Base-by-base conservation (phyloP, 2,797 vertebrate genomes). In the Zenarchopterus dispar region DNA sequence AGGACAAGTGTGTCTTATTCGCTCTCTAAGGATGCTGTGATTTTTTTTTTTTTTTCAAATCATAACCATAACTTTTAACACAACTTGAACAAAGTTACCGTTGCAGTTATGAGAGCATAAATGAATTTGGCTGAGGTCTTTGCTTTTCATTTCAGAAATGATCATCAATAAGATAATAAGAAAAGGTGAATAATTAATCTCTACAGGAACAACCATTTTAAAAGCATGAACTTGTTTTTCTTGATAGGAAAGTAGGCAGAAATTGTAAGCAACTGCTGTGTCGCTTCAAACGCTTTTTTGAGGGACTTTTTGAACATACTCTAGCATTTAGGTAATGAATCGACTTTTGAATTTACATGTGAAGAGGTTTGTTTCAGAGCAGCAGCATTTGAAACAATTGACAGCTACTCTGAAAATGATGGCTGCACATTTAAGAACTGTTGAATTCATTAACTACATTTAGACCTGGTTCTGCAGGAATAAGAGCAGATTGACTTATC, bases 341-440 rank as follows among this genome's bases (percentile, higher is more conserved):
- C 81, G 60, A 70, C 67, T 85, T 86, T 88, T 80, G 69, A 80
- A 75, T 90, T 87, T 85, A 26, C 69, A 62, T 75, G 41, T 85
- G 75, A 81, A 88, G 87, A 82, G 78, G 76, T 77, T 82, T 33
- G 72, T 80, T 86, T 62, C 76, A 68, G 68, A 85, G 80, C 67
- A 67, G 70, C 58, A 21, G 64, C 77, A 43, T 79, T 78, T 77
- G 51, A 75, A 68, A 70, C 82, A 78, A 76, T 62, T 83, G 67
- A 83, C 81, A 77, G 63, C 56, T 36, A 52, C 78, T 72, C 56
- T 52, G 67, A 67, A 69, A 83, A 68, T 36, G 57, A 79, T 81
- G 26, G 65, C 72, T 44, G 73, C 70, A 73, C 24, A 56, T 62
- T 56, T 49, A 21, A n/a, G 18, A 19, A 17, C 53, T 21, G 60